phyloP scores from a whole-genome alignment of 1,140 invertebrate genomes.

The Schmidtea mediterranea region DNA sequence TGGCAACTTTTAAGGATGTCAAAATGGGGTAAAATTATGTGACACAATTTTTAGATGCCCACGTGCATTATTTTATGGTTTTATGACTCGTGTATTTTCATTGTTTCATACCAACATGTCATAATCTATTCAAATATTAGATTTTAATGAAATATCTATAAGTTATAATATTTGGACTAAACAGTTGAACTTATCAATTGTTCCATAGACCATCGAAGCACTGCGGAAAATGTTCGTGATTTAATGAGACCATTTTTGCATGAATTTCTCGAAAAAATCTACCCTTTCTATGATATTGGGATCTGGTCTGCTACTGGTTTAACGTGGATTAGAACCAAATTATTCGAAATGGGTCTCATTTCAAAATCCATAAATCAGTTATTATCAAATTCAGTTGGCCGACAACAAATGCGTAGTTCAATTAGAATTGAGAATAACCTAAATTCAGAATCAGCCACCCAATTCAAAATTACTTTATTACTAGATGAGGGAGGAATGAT shows the following conservation, averaged over 20 bases:
- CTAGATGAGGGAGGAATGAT: slow-evolving; percentile 1
- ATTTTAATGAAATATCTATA: too few species aligned
- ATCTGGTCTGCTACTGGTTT: slow-evolving; percentile 2
- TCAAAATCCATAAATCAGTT: not conserved
- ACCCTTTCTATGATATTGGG: not conserved
- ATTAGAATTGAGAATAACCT: not conserved
- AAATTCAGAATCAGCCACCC: not conserved
- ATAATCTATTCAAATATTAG: too few species aligned
- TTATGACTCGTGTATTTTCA: too few species aligned
- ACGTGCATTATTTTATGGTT: too few species aligned
- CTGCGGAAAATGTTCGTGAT: not conserved
- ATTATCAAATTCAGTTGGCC: too few species aligned
- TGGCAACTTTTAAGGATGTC: too few species aligned
- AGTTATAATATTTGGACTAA: too few species aligned
- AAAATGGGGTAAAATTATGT: too few species aligned
- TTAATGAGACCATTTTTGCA: not conserved
- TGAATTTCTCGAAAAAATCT: not conserved
- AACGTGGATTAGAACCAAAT: not conserved
- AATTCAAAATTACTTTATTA: not conserved
- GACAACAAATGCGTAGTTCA: not conserved
- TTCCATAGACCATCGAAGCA: not conserved
- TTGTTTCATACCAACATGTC: too few species aligned
- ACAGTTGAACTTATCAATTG: too few species aligned
- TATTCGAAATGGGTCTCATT: not conserved
- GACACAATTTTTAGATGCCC: too few species aligned